These are phyloP conservation scores for Vespertilio murinus DNA, from an alignment of 2,797 vertebrate species.

Conservation along the genomic window DNA sequence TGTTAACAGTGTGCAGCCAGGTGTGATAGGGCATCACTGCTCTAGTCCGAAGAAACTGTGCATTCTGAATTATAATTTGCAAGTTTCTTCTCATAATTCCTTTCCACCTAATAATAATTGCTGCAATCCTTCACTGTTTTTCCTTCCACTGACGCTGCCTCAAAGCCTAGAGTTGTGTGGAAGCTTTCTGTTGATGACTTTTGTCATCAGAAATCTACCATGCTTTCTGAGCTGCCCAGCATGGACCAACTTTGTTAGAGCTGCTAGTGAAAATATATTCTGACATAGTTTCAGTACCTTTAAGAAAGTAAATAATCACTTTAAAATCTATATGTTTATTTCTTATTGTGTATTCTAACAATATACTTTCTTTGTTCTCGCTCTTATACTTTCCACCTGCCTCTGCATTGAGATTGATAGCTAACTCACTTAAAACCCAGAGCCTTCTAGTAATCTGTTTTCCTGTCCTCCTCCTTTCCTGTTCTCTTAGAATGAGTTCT, in stretches of 20 bases:
- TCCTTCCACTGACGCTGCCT: background rate
- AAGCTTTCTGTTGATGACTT: conserved; percentile 9
- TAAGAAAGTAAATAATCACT: background rate
- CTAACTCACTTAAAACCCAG: background rate
- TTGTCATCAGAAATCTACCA: background rate
- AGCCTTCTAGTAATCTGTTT: background rate
- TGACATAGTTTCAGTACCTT: background rate
- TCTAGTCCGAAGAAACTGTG: background rate
- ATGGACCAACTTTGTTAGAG: background rate
- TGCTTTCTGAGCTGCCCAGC: background rate
- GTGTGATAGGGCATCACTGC: background rate
- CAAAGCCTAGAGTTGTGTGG: background rate
- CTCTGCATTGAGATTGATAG: background rate
- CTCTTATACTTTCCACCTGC: background rate
- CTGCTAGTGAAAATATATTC: conserved; percentile 1
- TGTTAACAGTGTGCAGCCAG: background rate
- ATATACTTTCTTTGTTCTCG: background rate
- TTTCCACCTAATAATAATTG: background rate
- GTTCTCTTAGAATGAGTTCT: background rate
- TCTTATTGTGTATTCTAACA: background rate
- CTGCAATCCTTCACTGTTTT: background rate
- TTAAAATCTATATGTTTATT: background rate
- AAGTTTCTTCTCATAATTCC: background rate
- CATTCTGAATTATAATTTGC: background rate
- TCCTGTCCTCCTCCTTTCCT: background rate